Percentiles rank a stretch among this genome's conserved stretches.
phyloP scores from a whole-genome alignment of 1,140 invertebrate species.

The Bradysia coprophila region DNA sequence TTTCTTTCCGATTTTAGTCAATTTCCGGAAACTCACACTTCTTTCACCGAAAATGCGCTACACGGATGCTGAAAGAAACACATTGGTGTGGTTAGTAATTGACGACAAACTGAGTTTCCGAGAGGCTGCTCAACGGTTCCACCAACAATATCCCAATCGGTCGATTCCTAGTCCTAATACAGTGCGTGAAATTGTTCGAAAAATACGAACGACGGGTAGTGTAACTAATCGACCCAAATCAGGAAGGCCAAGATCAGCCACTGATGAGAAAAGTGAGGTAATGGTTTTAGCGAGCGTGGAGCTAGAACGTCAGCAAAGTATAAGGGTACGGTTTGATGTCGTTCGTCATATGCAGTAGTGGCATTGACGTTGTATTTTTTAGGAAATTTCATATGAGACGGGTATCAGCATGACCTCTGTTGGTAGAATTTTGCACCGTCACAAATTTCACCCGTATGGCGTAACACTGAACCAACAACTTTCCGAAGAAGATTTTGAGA shows the following conservation, averaged over 20 bases:
- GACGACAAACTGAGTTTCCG: too few species aligned
- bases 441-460: background rate
- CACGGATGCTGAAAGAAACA: too few species aligned
- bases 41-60: too few species aligned
- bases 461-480: background rate
- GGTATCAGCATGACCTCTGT: constrained; percentile 1
- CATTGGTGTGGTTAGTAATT: too few species aligned
- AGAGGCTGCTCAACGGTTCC: too few species aligned
- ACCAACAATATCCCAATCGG: too few species aligned
- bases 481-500: background rate
- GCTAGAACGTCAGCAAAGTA: background rate
- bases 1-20: too few species aligned
- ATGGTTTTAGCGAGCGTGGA: background rate
- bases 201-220: background rate
- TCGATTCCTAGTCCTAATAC: background rate
- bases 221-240: background rate
- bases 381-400: constrained; percentile 1
- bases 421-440: background rate
- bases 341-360: too few species aligned
- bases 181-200: background rate
- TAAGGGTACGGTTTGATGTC: too few species aligned
- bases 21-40: too few species aligned
- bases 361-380: too few species aligned
- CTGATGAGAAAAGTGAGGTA: too few species aligned
- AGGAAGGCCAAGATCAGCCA: background rate